Evolutionary conservation across 1,140 invertebrate genomes (phyloP), one percentile per base, ranked within the genome.

Genomic region (Drosophila tristis): DNA sequence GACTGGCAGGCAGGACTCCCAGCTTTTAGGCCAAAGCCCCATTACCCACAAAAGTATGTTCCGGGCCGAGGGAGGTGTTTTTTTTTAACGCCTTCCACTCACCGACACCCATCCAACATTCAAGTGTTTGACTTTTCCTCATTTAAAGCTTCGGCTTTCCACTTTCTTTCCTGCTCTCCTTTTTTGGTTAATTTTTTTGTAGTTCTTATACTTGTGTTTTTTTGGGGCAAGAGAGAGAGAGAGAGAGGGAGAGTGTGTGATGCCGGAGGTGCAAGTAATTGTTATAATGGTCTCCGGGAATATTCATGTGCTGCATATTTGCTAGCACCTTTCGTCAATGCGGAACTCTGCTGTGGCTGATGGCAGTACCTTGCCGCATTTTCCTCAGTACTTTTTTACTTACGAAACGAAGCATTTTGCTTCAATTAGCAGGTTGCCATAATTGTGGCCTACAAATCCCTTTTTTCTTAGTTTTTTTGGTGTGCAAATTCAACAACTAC

Each of bases 41-140:
- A 85, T 85, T 85, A 80, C 81, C 61, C 57, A 58, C 64, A 70
- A 67, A 85, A 85, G 80, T 86, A 73, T 85, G 78, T 84, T 70
- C 64, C 72, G 71, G 77, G 35, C 0, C 1, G 11, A 2, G 35
- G 35, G 9, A 8, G 7, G 29, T 2, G 29, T 2, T 7, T 2
- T 4, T 66, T 84, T 72, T 77, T 85, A 80, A 71, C 81, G 80
- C 78, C 82, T 80, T 80, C 53, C 67, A 55, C 65, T 50, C 57
- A 51, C 50, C 49, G 35, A 39, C 35, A 39, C 35, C 35, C 35
- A 39, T 2, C 51, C 66, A 16, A 49, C 31, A 70, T 49, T 70
- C 43, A 45, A 74, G 60, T 74, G 72, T 74, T 74, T 74, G 71
- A 74, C 71, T 74, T 74, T 39, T 61, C 54, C 61, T 49, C 71